Conservation (phyloP, 23 tunicate species). For the Halocynthia roretzi region DNA sequence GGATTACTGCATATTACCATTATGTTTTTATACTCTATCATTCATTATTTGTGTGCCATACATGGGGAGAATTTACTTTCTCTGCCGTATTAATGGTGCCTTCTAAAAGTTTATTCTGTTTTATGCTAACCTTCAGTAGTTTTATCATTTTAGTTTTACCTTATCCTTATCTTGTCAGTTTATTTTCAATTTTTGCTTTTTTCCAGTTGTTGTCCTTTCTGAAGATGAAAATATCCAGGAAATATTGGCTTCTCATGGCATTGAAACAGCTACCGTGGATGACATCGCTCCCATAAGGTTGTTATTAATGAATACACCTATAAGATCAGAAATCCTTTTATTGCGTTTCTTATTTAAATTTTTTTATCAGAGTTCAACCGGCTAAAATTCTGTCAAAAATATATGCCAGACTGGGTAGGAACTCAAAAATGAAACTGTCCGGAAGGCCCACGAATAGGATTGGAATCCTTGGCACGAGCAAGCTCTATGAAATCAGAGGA, state of each 20-base stretch:
- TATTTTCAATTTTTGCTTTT: neutral
- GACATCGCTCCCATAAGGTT: conserved; percentile 66
- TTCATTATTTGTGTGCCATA: no score
- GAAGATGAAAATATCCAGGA: conserved; percentile 43
- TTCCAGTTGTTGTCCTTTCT: conserved; percentile 44
- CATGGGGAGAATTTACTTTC: no score
- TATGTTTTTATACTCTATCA: no score
- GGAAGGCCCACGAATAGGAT: conserved; percentile 75
- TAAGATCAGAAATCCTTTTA: no score
- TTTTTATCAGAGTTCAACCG: conserved; percentile 48
- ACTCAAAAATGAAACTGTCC: conserved; percentile 45
- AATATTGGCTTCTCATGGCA: conserved; percentile 24
- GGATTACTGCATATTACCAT: no score
- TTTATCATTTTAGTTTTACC: neutral
- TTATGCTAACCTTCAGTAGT: no score
- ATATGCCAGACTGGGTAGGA: conserved; percentile 64
- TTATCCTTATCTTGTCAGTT: neutral
- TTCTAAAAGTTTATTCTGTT: no score
- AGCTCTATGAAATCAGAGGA: conserved; percentile 56
- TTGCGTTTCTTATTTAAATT: neutral
- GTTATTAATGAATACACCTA: no score
- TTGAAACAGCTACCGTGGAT: conserved; percentile 34
- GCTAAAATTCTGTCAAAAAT: conserved; percentile 48
- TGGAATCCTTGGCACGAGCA: conserved; percentile 87
- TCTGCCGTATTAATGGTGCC: no score